A percentile compares a stretch with the other conserved stretches of the same genome.
These are phyloP conservation scores for Athalia cordata DNA, from an alignment of 2,888 invertebrate genomes.

Conservation along the genomic window DNA sequence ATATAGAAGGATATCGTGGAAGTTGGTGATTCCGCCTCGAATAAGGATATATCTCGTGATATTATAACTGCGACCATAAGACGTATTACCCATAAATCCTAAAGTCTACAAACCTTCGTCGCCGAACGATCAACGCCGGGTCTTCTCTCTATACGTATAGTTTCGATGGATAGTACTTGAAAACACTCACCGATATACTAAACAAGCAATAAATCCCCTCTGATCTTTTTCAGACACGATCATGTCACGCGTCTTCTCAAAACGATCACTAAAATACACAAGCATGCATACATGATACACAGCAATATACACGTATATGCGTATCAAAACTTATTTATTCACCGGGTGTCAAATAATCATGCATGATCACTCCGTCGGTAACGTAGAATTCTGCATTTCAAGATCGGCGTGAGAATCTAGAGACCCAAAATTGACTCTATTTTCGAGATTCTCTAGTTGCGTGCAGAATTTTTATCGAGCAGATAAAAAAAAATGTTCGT, in stretches of 20 bases:
- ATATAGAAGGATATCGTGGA: too few relatives aligned
- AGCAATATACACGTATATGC: not conserved
- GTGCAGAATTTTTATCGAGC: not conserved
- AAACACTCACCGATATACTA: constrained; percentile 30
- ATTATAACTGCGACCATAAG: not conserved
- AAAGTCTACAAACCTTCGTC: constrained; percentile 8
- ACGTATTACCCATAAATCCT: constrained; percentile 21
- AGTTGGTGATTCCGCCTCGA: too few relatives aligned
- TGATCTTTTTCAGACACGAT: constrained; percentile 39
- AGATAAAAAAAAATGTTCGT: too few relatives aligned
- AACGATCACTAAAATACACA: constrained; percentile 31
- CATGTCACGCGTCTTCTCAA: constrained; percentile 22
- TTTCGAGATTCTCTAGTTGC: too few relatives aligned
- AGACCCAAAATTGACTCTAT: too few relatives aligned
- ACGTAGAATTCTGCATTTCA: not conserved
- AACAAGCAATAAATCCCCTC: constrained; percentile 37
- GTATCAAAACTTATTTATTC: not conserved
- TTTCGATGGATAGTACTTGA: not conserved
- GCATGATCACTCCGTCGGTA: not conserved
- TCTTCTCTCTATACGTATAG: not conserved
- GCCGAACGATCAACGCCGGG: not conserved
- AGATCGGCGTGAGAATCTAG: too few relatives aligned
- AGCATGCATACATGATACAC: not conserved
- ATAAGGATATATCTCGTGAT: not conserved
- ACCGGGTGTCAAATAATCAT: not conserved